These are phyloP conservation scores for Lemur catta DNA, from an alignment of 2,797 vertebrate species.

Conservation along the genomic window DNA sequence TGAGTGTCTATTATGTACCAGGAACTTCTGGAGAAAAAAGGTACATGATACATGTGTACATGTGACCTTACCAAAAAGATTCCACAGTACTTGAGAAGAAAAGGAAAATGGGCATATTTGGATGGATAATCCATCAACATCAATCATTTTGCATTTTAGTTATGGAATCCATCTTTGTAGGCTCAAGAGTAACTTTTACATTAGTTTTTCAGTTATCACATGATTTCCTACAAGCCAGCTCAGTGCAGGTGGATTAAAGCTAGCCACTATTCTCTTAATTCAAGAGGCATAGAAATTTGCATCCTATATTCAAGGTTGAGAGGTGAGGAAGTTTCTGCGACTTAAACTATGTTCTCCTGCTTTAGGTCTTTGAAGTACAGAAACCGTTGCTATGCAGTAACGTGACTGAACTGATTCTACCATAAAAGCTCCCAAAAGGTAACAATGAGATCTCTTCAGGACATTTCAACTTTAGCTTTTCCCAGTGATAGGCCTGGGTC, in stretches of 20 bases:
- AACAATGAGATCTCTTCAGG: background rate
- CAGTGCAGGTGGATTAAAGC: background rate
- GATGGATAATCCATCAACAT: background rate
- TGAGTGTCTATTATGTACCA: background rate
- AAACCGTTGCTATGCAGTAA: background rate
- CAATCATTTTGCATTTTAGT: background rate
- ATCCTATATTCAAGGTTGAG: background rate
- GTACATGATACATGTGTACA: background rate
- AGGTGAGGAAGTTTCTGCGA: background rate
- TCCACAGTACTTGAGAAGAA: background rate
- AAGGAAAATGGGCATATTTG: constrained; percentile 6
- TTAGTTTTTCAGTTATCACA: background rate
- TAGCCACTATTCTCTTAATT: background rate
- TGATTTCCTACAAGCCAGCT: background rate
- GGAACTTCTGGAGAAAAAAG: background rate
- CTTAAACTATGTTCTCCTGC: background rate
- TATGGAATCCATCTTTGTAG: background rate
- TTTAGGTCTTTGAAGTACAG: background rate
- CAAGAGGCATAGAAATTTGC: background rate
- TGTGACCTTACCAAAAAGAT: background rate
- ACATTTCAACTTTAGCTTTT: background rate
- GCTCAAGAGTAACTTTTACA: background rate
- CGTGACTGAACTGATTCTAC: background rate
- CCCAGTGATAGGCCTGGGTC: background rate
- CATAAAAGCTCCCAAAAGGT: background rate